Conservation (phyloP, 2,113 vertebrate genomes). For the Lota lota region DNA sequence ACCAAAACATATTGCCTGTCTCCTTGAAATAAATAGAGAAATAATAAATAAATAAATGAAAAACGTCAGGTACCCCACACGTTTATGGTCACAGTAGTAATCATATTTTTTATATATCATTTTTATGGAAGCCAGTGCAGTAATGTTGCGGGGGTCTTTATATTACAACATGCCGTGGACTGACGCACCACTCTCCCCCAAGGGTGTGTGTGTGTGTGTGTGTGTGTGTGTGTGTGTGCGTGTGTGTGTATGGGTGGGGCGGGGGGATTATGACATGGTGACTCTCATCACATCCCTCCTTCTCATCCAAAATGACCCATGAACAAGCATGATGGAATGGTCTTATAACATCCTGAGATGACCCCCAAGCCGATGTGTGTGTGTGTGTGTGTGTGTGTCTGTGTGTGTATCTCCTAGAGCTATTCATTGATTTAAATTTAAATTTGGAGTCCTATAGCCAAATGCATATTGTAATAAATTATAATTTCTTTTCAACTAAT, state of each 20-base stretch:
- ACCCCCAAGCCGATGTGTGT: not conserved
- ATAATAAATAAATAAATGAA: not conserved
- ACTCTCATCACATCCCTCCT: slow-evolving; percentile 1
- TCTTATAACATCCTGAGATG: slow-evolving; percentile 34
- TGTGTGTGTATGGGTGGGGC: too few species aligned
- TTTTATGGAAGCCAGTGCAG: slow-evolving; percentile 63
- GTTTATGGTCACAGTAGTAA: slow-evolving; percentile 46
- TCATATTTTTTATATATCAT: slow-evolving; percentile 56
- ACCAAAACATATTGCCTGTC: too few species aligned
- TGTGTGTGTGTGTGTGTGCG: too few species aligned
- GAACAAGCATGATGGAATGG: slow-evolving; percentile 13
- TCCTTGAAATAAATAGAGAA: not conserved
- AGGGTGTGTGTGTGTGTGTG: slow-evolving; percentile 30
- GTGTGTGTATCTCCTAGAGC: slow-evolving; percentile 31
- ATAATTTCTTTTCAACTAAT: too few species aligned
- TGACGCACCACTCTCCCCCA: slow-evolving; percentile 71
- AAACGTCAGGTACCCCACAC: not conserved
- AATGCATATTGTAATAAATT: too few species aligned
- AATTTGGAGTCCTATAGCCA: too few species aligned
- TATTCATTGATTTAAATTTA: too few species aligned
- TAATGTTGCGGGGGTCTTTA: slow-evolving; percentile 41
- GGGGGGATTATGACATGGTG: not conserved
- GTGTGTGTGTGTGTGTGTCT: slow-evolving; percentile 5
- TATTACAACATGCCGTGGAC: slow-evolving; percentile 75
- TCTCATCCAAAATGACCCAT: not conserved